Conservation (phyloP, 2,888 invertebrate genomes). For the Camptogramma bilineatum region DNA sequence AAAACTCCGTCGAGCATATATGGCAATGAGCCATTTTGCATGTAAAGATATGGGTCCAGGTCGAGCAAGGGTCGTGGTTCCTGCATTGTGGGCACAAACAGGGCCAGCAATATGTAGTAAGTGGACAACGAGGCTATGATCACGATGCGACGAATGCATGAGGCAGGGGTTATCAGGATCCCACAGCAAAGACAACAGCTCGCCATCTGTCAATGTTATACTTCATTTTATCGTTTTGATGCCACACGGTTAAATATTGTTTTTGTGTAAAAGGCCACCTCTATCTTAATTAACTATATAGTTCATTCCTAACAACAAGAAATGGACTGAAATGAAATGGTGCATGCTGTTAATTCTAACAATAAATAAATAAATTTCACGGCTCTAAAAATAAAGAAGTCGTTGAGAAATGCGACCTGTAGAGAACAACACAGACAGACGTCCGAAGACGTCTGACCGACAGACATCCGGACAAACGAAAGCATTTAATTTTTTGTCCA, state of each 20-base stretch:
- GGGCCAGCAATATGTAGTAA: slow-evolving; percentile 64
- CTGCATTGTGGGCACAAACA: slow-evolving; percentile 61
- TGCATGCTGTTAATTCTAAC: no score
- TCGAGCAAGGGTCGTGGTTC: slow-evolving; percentile 61
- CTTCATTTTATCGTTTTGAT: no score
- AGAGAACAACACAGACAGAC: no score
- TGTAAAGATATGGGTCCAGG: slow-evolving; percentile 63
- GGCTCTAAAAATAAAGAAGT: no score
- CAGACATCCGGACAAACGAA: no score
- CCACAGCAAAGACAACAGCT: slow-evolving; percentile 71
- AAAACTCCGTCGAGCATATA: slow-evolving; percentile 55
- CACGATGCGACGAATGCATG: slow-evolving; percentile 61
- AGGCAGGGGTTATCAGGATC: slow-evolving; percentile 72
- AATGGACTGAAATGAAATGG: background rate
- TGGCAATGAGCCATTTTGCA: slow-evolving; percentile 13
- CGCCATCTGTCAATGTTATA: slow-evolving; percentile 58
- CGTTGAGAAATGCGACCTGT: no score
- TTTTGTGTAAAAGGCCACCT: no score
- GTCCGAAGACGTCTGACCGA: no score
- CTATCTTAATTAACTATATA: no score
- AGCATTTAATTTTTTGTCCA: no score
- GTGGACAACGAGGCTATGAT: slow-evolving; percentile 60
- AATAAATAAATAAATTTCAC: no score
- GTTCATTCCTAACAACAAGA: background rate
- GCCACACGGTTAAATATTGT: no score